These are phyloP conservation scores for Aphis gossypii DNA, from an alignment of 1,140 invertebrate species.

Conservation along the genomic window DNA sequence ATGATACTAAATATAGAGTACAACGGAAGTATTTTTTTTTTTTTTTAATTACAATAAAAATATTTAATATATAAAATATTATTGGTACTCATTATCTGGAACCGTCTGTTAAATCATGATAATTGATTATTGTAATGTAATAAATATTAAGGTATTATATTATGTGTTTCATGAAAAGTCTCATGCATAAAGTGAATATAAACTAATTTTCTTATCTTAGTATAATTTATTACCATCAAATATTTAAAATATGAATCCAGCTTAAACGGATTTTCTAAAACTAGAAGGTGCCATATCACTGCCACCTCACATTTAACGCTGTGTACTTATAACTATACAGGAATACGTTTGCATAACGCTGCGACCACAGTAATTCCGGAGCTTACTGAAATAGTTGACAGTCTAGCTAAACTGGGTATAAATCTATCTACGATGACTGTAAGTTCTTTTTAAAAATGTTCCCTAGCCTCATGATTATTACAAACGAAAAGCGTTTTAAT, in stretches of 20 bases:
- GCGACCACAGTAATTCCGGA: not conserved
- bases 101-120: not conserved
- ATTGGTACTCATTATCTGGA: not conserved
- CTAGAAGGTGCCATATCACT: not conserved
- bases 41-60: no score
- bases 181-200: not conserved
- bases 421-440: not conserved
- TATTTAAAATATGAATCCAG: not conserved
- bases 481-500: not conserved
- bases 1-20: not conserved
- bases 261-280: constrained; percentile 2
- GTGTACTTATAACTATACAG: not conserved
- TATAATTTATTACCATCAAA: not conserved
- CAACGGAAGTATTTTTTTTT: no score
- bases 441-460: not conserved
- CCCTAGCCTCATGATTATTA: not conserved
- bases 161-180: not conserved
- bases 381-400: not conserved
- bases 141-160: not conserved
- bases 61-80: not conserved
- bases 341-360: not conserved
- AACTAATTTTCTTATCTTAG: not conserved
- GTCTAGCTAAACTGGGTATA: not conserved
- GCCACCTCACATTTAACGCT: not conserved
- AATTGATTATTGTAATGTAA: not conserved